These are phyloP conservation scores for Phenganax subtilis DNA, from an alignment of 92 coral and sea anemone genomes.

Conservation along the genomic window DNA sequence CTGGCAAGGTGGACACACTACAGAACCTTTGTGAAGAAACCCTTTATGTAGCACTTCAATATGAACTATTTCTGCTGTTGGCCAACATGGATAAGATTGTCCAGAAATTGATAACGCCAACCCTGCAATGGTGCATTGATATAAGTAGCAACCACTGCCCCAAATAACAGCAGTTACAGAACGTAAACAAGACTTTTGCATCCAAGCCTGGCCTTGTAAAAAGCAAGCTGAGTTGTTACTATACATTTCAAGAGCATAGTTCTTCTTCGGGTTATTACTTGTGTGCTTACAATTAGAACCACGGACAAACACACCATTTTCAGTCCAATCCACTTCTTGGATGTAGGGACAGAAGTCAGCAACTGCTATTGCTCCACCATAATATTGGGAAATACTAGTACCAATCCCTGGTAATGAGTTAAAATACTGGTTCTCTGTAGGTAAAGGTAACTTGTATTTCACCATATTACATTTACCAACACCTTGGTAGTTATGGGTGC, in stretches of 20 bases:
- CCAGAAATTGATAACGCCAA: conserved; percentile 61
- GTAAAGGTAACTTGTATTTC: conserved; percentile 50
- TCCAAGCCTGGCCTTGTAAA: conserved; percentile 67
- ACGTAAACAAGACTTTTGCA: conserved; percentile 54
- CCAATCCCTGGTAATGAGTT: conserved; percentile 52
- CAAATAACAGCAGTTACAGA: conserved; percentile 67
- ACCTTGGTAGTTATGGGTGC: conserved; percentile 62
- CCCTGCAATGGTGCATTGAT: conserved; percentile 58
- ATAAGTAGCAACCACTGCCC: conserved; percentile 91
- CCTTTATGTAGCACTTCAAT: conserved; percentile 51
- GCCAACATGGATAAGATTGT: conserved; percentile 62
- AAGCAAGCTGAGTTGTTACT: conserved; percentile 59
- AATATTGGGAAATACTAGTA: conserved; percentile 11
- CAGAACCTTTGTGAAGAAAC: conserved; percentile 58
- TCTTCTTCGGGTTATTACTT: conserved; percentile 50
- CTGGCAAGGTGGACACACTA: conserved; percentile 75
- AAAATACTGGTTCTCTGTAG: conserved; percentile 77
- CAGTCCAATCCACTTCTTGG: conserved; percentile 81
- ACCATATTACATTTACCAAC: conserved; percentile 81
- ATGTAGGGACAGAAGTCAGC: conserved; percentile 88
- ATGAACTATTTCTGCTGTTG: conserved; percentile 58
- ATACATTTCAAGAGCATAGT: conserved; percentile 73
- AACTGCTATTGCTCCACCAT: conserved; percentile 75
- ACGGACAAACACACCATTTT: conserved; percentile 52
- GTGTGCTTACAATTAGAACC: conserved; percentile 63